Percentiles rank a stretch among this genome's conserved stretches.
Evolutionary conservation across 2,113 vertebrate species (phyloP).

Genomic region (Bos javanicus): DNA sequence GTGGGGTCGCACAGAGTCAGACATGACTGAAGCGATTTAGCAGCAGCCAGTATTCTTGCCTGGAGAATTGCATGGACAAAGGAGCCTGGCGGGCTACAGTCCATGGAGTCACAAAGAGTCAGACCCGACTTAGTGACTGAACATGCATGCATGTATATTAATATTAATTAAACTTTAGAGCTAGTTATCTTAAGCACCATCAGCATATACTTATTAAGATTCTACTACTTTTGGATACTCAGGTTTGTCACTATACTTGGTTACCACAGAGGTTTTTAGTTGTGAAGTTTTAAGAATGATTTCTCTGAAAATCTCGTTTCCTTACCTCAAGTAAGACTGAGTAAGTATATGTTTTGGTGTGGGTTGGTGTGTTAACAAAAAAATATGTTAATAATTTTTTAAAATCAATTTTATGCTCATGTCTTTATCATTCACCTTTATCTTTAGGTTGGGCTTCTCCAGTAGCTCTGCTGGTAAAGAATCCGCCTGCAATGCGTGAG

Average conservation of each 20-base stretch:
- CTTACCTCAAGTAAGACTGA: neutral
- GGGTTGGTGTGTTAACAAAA: neutral
- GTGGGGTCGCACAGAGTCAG: too few relatives aligned
- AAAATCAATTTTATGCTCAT: neutral
- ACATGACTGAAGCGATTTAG: too few relatives aligned
- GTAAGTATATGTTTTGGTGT: neutral
- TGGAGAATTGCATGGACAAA: neutral
- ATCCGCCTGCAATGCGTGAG: fast-evolving
- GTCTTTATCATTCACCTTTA: neutral
- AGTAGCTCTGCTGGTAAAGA: neutral
- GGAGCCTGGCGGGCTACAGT: neutral
- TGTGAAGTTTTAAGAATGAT: neutral
- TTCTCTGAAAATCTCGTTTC: neutral
- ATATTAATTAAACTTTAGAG: neutral
- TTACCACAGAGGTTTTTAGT: neutral
- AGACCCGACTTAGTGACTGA: neutral
- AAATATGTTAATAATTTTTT: neutral
- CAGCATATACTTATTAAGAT: neutral
- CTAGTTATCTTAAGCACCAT: neutral
- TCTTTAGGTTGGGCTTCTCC: neutral
- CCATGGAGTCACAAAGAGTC: neutral
- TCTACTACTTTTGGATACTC: neutral
- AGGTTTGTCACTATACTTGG: neutral
- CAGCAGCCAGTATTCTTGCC: neutral
- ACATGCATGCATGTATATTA: neutral